These are phyloP conservation scores for Tetrapedia diversipes DNA, from an alignment of 2,888 invertebrate species.

Conservation along the genomic window DNA sequence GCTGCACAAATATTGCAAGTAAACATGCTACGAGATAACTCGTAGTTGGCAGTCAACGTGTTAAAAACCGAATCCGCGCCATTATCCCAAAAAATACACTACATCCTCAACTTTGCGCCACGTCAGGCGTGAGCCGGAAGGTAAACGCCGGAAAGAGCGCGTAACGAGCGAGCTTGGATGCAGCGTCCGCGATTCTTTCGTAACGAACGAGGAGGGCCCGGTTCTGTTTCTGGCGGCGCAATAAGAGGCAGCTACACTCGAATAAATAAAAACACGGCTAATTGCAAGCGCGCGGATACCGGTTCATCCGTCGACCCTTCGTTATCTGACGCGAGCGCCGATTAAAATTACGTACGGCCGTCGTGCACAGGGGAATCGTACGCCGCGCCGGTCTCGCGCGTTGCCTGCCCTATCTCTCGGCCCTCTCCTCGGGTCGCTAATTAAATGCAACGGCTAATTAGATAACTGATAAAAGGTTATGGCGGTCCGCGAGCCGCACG, in stretches of 20 bases:
- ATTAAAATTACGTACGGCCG: slow-evolving; percentile 72
- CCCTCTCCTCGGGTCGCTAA: slow-evolving; percentile 69
- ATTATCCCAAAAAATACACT: no score
- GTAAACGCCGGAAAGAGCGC: no score
- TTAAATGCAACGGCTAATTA: slow-evolving; percentile 78
- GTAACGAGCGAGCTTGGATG: neutral
- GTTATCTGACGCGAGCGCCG: slow-evolving; percentile 71
- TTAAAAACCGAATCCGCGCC: no score
- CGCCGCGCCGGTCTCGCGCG: slow-evolving; percentile 61
- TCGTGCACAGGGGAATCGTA: slow-evolving; percentile 42
- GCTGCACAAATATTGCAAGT: no score
- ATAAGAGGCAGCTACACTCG: slow-evolving; percentile 44
- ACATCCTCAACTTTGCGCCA: no score
- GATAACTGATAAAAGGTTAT: slow-evolving; percentile 76
- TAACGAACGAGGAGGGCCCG: neutral
- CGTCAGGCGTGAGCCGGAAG: no score
- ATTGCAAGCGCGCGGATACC: slow-evolving; percentile 70
- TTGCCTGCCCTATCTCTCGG: slow-evolving; percentile 60
- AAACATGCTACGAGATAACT: no score
- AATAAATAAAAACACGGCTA: slow-evolving; percentile 75
- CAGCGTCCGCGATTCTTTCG: neutral
- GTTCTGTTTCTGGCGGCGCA: slow-evolving; percentile 30
- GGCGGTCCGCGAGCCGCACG: slow-evolving; percentile 57
- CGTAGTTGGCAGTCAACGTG: no score
- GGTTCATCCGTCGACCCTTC: slow-evolving; percentile 72